phyloP scores from a whole-genome alignment of 2,113 vertebrate species.

The Numida meleagris region DNA sequence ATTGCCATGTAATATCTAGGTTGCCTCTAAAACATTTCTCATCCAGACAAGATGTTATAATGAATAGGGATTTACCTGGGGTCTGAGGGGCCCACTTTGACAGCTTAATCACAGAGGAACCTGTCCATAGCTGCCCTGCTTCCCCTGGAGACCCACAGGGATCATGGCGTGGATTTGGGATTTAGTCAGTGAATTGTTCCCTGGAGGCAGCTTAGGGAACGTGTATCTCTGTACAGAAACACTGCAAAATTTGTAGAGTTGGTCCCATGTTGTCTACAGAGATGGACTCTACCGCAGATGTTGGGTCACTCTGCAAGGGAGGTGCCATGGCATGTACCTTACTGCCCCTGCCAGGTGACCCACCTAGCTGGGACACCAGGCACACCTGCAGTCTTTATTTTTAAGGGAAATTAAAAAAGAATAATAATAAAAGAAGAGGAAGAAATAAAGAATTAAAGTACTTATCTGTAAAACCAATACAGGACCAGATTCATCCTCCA shows the following conservation, averaged over 20 bases:
- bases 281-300: fast-evolving
- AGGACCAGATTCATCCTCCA: not conserved
- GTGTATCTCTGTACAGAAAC: not conserved
- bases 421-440: not conserved
- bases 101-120: slow-evolving; percentile 15
- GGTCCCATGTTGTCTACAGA: not conserved
- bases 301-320: fast-evolving
- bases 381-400: not conserved
- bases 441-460: not conserved
- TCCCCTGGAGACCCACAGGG: not conserved
- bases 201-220: not conserved
- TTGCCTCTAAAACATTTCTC: not conserved
- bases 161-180: not conserved
- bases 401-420: not conserved
- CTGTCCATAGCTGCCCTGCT: not conserved
- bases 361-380: not conserved
- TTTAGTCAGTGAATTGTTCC: slow-evolving; percentile 17
- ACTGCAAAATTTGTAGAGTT: not conserved
- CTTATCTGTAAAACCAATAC: not conserved
- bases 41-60: not conserved
- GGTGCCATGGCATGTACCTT: fast-evolving
- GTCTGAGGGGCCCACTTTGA: fast-evolving
- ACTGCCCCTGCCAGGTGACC: not conserved
- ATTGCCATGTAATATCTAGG: not conserved
- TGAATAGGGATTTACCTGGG: not conserved